Base-by-base conservation (phyloP, 2,113 vertebrate species). In the Menidia beryllina region DNA sequence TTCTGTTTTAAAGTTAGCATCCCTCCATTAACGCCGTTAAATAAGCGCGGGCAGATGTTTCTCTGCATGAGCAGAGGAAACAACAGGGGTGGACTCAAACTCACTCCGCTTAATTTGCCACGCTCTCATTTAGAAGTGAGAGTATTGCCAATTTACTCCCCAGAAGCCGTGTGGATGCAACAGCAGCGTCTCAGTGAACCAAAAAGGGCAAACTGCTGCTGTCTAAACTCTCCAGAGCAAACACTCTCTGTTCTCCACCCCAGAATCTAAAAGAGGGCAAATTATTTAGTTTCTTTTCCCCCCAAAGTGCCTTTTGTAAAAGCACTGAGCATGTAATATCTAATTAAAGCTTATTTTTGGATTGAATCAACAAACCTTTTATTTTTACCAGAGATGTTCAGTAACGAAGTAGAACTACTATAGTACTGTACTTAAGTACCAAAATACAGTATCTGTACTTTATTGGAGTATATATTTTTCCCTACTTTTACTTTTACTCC, bases 131-230 rank as follows among this genome's bases (percentile, higher is more conserved):
- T 61, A 50, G 69, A 74, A 77, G 47, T 5, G n/a, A 41, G 36
- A 15, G 34, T 52, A 61, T 8, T 3, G 45, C 43, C 52, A 39
- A 72, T 76, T 79, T 27, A 69, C 60, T 61, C 47, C 52, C 9
- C 20, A 52, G 47, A 67, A 53, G 17, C 45, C 43, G 10, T 12
- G 26, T 23, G 69, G 61, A 79, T 54, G 65, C 63, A 60, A 41
- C 36, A 21, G 34, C 57, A 38, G 59, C 34, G 45, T 47, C 56
- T 62, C 53, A 76, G 25, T 69, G 69, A 71, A 61, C 54, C 59
- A 19, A 65, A 59, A 79, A 85, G 72, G 58, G 58, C 54, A 47
- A 75, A 57, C 56, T 26, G 64, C 24, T 65, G 41, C 45, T 76
- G 77, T 85, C 74, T 63, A 26, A 34, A 63, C 50, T 64, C 61